Evolutionary conservation across 2,888 invertebrate species (phyloP), one percentile per base, ranked within the genome.

Genomic region (Folsomia manolachei): DNA sequence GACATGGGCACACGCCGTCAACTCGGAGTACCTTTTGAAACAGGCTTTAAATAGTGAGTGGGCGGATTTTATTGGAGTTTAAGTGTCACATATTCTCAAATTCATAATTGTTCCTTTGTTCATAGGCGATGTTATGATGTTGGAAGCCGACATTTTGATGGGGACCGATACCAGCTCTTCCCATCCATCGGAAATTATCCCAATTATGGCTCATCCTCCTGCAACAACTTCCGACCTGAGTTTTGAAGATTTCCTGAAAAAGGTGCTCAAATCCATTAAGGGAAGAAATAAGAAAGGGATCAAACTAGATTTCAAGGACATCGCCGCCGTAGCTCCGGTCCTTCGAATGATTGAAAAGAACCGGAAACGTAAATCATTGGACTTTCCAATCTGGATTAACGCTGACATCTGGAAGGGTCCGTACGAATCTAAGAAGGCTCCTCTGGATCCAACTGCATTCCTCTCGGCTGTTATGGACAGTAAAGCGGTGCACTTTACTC

Each of bases 161-260:
- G 93, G 93, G 18, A 80, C 1, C 24, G 18, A 64, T 2, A 61
- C 63, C n/a, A 25, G 52, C 1, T 53, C 51, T 2, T 9, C 27
- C 27, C n/a, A n/a, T n/a, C n/a, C n/a, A n/a, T n/a, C n/a, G n/a
- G 84, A 86, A 14, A 81, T 87, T 11, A 82, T 86, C 9, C 94
- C 95, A 0, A 88, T 95, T 60, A 95, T 96, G 95, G 94, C 90
- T 0, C 94, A 95, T 85, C 93, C 94, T 0, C 94, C 94, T 0
- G 84, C 84, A 0, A 87, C 83, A 1, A 85, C 84, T 18, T 93
- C 94, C 0, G 92, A 95, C 84, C 85, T 95, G 52, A 88, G 91
- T 1, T 86, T 95, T 23, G 86, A 89, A 0, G 87, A 88, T 19
- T 95, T 95, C 85, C 84, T 95, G 9, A 83, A 84, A 1, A 84